phyloP scores from a whole-genome alignment of 2,888 invertebrate genomes.

The Oxytorus armatus region DNA sequence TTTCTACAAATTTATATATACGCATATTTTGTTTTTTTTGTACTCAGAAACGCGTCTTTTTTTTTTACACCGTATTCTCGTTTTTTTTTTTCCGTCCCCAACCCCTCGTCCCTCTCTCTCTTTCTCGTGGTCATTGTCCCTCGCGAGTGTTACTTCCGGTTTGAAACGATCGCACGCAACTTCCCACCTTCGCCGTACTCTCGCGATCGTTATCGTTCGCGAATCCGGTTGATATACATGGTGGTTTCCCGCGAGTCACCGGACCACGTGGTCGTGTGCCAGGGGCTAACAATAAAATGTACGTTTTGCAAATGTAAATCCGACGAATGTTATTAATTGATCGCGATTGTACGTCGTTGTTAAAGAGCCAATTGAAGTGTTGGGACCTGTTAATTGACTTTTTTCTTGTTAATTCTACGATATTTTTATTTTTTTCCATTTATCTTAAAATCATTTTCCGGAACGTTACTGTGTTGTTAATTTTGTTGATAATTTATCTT shows the following conservation, averaged over 20 bases:
- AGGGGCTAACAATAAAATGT: conserved; percentile 72
- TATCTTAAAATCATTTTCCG: too few relatives aligned
- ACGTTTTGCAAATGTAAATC: conserved; percentile 29
- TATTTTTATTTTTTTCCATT: too few relatives aligned
- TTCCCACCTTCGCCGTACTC: conserved; percentile 45
- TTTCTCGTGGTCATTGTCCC: conserved; percentile 59
- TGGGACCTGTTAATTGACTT: too few relatives aligned
- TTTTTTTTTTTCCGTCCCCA: conserved; percentile 30
- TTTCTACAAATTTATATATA: conserved; percentile 19
- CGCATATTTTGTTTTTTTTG: conserved; percentile 1
- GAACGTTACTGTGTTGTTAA: too few relatives aligned
- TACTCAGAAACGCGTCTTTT: conserved; percentile 55
- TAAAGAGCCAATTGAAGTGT: too few relatives aligned
- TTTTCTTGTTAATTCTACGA: too few relatives aligned
- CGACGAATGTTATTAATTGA: background rate
- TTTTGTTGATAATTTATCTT: too few relatives aligned
- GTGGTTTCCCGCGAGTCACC: conserved; percentile 71
- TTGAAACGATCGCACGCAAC: conserved; percentile 63
- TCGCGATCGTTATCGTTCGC: conserved; percentile 61
- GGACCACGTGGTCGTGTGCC: conserved; percentile 64
- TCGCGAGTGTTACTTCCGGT: conserved; percentile 66
- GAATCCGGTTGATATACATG: conserved; percentile 64
- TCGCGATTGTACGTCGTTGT: too few relatives aligned
- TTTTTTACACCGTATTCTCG: conserved; percentile 13
- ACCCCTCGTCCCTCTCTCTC: conserved; percentile 5